Base-by-base conservation (phyloP, 2,797 vertebrate species). In the Tachyglossus aculeatus region DNA sequence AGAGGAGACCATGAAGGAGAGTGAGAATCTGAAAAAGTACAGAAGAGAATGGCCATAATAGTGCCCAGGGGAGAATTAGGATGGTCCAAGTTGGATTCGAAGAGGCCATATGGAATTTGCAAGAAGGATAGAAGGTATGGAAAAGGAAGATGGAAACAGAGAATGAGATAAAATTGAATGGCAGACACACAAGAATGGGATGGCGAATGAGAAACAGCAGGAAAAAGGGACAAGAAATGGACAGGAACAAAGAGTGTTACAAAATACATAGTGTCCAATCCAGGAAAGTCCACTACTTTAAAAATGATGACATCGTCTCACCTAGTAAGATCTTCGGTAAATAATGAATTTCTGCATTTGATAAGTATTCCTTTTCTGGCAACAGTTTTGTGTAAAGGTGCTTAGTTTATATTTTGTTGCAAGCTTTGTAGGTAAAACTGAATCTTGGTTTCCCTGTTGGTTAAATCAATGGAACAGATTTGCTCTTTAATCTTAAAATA, bases 401-500 rank as follows among this genome's bases (percentile, higher is more conserved):
- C 15, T 29, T 48, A 6, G 25, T 29, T 19, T 48, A 14, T 44
- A 3, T 18, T 41, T 47, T 24, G 25, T 12, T 6, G 31, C 67
- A 40, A 63, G 57, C 9, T 55, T 33, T 41, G 44, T 51, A n/a
- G n/a, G n/a, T n/a, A n/a, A 16, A 38, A 24, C 21, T 38, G 5
- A n/a, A 65, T 61, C 29, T 55, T 80, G 13, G 22, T 71, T 33
- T 31, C 25, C 57, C 60, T 70, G 54, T 34, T 5, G 57, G 45
- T 37, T 54, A 8, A 67, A 63, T 47, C 61, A 36, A 7, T 67
- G 74, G n/a, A n/a, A n/a, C n/a, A 37, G 8, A 19, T 50, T 74
- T 65, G 41, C 56, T 71, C 38, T 59, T 80, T 34, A 16, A 29
- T 78, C 64, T 53, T 5, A 70, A 12, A 32, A 47, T 9, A 66